Percentiles rank a stretch among this genome's conserved stretches.
Evolutionary conservation across 2,113 vertebrate species (phyloP).

Genomic region (Oreochromis spilurus): DNA sequence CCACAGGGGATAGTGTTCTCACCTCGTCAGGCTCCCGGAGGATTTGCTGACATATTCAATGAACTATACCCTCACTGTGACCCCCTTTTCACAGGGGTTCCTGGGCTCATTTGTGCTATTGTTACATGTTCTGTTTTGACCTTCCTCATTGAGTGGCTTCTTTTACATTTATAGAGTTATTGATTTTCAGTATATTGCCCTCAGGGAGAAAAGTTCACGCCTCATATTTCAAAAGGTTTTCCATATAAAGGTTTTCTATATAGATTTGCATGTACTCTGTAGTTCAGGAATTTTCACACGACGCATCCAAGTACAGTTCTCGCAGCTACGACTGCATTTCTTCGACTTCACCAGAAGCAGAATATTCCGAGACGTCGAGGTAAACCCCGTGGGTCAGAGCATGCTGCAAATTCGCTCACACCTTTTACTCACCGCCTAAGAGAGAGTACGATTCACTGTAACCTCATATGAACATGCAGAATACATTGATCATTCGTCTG

Average conservation of each 20-base stretch:
- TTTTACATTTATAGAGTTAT: constrained; percentile 32
- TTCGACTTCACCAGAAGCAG: neutral
- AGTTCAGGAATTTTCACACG: neutral
- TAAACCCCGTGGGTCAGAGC: neutral
- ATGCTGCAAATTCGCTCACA: neutral
- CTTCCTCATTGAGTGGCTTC: neutral
- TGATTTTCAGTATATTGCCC: constrained; percentile 24
- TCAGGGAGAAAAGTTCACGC: neutral
- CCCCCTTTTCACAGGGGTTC: constrained; percentile 22
- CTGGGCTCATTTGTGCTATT: constrained; percentile 36
- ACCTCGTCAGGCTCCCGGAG: constrained; percentile 23
- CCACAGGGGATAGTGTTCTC: constrained; percentile 47
- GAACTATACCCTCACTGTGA: constrained; percentile 39
- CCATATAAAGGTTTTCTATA: neutral
- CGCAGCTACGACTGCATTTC: neutral
- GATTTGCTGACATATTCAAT: constrained; percentile 40
- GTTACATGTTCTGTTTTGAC: constrained; percentile 37
- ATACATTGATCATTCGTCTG: neutral
- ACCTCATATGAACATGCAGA: neutral
- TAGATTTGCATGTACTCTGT: neutral
- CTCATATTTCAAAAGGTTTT: constrained; percentile 22
- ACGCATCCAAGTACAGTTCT: neutral
- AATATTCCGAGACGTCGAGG: neutral
- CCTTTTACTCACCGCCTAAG: neutral
- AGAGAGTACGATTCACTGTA: neutral